A percentile compares a stretch with the other conserved stretches of the same genome.
Conservation (phyloP, 2,113 vertebrate genomes). For the Cyprinodon brontotheroides region DNA sequence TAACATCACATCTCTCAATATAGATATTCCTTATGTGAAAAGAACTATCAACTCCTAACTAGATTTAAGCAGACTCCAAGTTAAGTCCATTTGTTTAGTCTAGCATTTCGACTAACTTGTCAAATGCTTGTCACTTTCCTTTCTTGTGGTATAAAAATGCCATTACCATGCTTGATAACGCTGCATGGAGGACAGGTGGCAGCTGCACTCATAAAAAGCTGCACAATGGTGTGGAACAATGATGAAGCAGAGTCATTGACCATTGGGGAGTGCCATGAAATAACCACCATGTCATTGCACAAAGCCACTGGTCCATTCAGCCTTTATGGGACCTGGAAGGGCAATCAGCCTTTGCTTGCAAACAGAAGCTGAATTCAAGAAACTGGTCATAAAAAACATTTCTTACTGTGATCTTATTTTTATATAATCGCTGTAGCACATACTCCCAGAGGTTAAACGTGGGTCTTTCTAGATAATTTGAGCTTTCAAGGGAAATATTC, state of each 20-base stretch:
- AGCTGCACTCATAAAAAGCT: conserved; percentile 74
- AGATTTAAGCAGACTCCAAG: conserved; percentile 8
- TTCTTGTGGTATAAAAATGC: conserved; percentile 53
- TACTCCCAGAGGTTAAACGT: conserved; percentile 3
- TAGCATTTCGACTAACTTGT: conserved; percentile 48
- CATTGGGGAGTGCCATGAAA: conserved; percentile 72
- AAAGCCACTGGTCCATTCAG: conserved; percentile 70
- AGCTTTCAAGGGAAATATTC: conserved; percentile 42
- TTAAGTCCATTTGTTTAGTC: conserved; percentile 13
- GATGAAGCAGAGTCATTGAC: conserved; percentile 75
- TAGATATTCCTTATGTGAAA: conserved; percentile 23
- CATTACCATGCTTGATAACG: conserved; percentile 57
- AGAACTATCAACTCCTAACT: neutral
- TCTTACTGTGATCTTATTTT: conserved; percentile 5
- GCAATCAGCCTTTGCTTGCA: conserved; percentile 60
- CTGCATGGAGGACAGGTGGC: conserved; percentile 77
- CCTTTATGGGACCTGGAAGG: conserved; percentile 71
- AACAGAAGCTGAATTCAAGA: conserved; percentile 60
- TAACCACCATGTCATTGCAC: conserved; percentile 70
- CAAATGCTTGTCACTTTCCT: conserved; percentile 53
- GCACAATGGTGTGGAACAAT: conserved; percentile 78
- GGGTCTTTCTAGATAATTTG: conserved; percentile 38
- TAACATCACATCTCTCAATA: conserved; percentile 9
- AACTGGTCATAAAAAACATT: conserved; percentile 56
- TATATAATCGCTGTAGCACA: neutral